Percentiles rank a stretch among this genome's conserved stretches.
Conservation (phyloP, 2,888 invertebrate genomes). For the Clusia tigrina region DNA sequence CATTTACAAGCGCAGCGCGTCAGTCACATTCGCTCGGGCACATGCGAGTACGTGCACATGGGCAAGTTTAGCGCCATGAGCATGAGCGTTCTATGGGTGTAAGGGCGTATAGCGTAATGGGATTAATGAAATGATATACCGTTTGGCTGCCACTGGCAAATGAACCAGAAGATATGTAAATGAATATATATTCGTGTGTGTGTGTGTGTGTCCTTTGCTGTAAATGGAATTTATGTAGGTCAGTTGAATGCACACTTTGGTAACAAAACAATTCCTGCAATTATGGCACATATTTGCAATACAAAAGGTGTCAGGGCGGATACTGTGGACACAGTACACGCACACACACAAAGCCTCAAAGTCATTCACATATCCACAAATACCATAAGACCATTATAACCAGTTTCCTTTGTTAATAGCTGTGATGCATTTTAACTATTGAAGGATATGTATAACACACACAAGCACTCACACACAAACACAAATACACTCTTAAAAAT, state of each 20-base stretch:
- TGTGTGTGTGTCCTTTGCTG: not conserved
- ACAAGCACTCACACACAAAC: too few species aligned
- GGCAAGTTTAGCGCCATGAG: conserved; percentile 5
- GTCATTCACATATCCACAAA: too few species aligned
- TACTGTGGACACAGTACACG: too few species aligned
- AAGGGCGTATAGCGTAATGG: conserved; percentile 18
- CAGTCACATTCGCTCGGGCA: not conserved
- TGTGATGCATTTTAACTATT: too few species aligned
- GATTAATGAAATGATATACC: conserved; percentile 17
- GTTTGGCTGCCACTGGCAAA: conserved; percentile 27
- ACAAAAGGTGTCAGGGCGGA: too few species aligned
- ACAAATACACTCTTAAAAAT: too few species aligned
- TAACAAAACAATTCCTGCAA: not conserved
- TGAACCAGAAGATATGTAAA: conserved; percentile 7
- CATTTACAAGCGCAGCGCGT: not conserved
- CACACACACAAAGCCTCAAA: too few species aligned
- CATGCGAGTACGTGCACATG: conserved; percentile 2
- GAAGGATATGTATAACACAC: too few species aligned
- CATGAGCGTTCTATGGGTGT: not conserved
- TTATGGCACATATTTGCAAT: too few species aligned
- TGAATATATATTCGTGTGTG: too few species aligned
- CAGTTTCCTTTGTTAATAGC: too few species aligned
- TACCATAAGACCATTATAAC: too few species aligned
- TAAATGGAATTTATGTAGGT: conserved; percentile 26
- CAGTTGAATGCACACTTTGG: conserved; percentile 23